Base-by-base conservation (phyloP, 2,888 invertebrate genomes). In the Polyommatus iphigenia region DNA sequence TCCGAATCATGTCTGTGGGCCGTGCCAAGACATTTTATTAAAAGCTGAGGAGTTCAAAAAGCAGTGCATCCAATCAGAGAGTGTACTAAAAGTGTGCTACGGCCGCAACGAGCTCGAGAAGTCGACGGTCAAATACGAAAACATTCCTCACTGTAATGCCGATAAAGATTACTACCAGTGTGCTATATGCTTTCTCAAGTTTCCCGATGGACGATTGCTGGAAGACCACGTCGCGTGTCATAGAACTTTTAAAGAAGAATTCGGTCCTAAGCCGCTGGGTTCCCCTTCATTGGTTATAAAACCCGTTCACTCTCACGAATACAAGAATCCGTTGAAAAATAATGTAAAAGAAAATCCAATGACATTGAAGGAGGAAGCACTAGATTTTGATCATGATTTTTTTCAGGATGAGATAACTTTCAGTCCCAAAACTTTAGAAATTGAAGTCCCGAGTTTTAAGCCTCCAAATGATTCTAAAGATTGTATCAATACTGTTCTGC, bases 1-100 rank as follows among this genome's bases (percentile, higher is more conserved):
- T 71, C 91, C 93, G 0, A 89, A 90, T 83, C 90, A 91, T 80
- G 86, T 94, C 78, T 94, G 93, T 82, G 80, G 80, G 76, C 88
- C 88, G 41, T 94, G 93, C 80, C 88, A 88, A 79, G 67, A 81
- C 41, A 83, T 86, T 29, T 83, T 93, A 83, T 83, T 82, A 46
- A 89, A 88, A 80, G 86, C 88, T 32, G 87, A 91, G 50, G 86
- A 87, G 32, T 92, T 93, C 78, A 91, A 89, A 83, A 86, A 86
- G n/a, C 88, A 87, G 2, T 93, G 91, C 79, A 79, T 88, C 2
- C 85, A 89, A 46, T 89, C 91, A 0, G 90, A 93, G 57, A 81
- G 82, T 0, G 83, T 88, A 79, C 82, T 93, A 81, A 86, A 84
- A 72, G 86, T 86, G 36, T 80, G 88, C 41, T 85, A 85, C 32